phyloP scores from a whole-genome alignment of 2,888 invertebrate species.

The Mimas tiliae region DNA sequence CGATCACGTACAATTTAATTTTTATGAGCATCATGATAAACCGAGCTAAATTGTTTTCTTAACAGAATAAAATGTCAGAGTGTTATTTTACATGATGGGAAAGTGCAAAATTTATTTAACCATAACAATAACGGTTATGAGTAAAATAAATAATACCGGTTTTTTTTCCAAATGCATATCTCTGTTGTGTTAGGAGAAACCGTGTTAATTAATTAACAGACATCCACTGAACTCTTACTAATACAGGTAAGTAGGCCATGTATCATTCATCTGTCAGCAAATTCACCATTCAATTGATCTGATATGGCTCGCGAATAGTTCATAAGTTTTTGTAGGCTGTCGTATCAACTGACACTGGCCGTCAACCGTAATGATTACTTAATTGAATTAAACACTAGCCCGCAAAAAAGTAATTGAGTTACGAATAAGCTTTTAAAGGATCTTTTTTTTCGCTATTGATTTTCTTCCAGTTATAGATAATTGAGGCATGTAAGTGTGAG shows the following conservation, averaged over 20 bases:
- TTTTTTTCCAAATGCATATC: slow-evolving; percentile 45
- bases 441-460: slow-evolving; percentile 5
- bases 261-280: slow-evolving; percentile 51
- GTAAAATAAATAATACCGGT: slow-evolving; percentile 48
- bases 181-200: slow-evolving; percentile 63
- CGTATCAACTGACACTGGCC: slow-evolving; percentile 59
- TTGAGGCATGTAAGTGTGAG: not conserved
- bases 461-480: slow-evolving; percentile 8
- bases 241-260: slow-evolving; percentile 68
- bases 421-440: slow-evolving; percentile 22
- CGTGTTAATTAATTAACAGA: slow-evolving; percentile 74
- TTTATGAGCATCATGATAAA: slow-evolving; percentile 44
- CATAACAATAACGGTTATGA: slow-evolving; percentile 59
- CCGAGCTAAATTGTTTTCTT: slow-evolving; percentile 43
- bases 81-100: slow-evolving; percentile 47
- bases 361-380: slow-evolving; percentile 64
- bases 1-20: slow-evolving; percentile 41
- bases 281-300: slow-evolving; percentile 37
- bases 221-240: slow-evolving; percentile 53
- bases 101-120: slow-evolving; percentile 53
- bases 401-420: slow-evolving; percentile 38
- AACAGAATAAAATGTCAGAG: slow-evolving; percentile 33
- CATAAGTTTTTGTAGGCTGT: slow-evolving; percentile 62
- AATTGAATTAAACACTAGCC: slow-evolving; percentile 70
- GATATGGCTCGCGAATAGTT: slow-evolving; percentile 45